These are phyloP conservation scores for Trididemnum miniatum DNA, from an alignment of 23 tunicate genomes.

Conservation along the genomic window DNA sequence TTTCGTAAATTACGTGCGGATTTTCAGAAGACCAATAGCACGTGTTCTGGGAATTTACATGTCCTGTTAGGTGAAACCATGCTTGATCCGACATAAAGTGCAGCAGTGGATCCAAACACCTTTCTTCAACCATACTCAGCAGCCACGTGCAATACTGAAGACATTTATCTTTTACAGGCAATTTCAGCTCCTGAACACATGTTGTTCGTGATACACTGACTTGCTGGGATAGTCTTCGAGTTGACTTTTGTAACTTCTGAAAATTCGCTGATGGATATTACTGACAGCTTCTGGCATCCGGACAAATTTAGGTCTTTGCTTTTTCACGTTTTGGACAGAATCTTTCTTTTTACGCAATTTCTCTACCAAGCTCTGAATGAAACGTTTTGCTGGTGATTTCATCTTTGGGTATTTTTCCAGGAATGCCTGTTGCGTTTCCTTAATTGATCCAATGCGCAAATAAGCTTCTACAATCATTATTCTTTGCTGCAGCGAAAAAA, in stretches of 20 bases:
- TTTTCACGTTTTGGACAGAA: constrained; percentile 11
- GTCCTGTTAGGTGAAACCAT: neutral
- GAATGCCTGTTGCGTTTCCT: constrained; percentile 26
- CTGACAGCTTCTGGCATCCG: constrained; percentile 11
- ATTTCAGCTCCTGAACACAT: constrained; percentile 16
- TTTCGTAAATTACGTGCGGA: neutral
- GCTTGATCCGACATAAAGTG: constrained; percentile 10
- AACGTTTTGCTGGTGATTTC: constrained; percentile 11
- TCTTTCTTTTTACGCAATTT: neutral
- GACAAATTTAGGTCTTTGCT: constrained; percentile 15
- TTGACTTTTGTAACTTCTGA: neutral
- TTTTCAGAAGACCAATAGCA: neutral
- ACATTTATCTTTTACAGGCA: constrained; percentile 15
- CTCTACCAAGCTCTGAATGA: constrained; percentile 13
- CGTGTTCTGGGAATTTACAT: neutral
- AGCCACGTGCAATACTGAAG: constrained; percentile 20
- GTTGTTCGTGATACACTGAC: constrained; percentile 12
- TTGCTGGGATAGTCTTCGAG: constrained; percentile 10
- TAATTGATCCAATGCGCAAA: constrained; percentile 12
- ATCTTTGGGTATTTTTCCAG: constrained; percentile 11
- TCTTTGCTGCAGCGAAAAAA: constrained; percentile 17
- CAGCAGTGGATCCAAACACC: constrained; percentile 12
- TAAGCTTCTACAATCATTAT: constrained; percentile 15
- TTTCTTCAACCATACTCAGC: constrained; percentile 16
- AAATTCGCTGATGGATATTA: constrained; percentile 1